Percentiles rank a stretch among this genome's conserved stretches.
These are phyloP conservation scores for Leptinotarsa lineolata DNA, from an alignment of 1,140 invertebrate genomes.

Conservation along the genomic window DNA sequence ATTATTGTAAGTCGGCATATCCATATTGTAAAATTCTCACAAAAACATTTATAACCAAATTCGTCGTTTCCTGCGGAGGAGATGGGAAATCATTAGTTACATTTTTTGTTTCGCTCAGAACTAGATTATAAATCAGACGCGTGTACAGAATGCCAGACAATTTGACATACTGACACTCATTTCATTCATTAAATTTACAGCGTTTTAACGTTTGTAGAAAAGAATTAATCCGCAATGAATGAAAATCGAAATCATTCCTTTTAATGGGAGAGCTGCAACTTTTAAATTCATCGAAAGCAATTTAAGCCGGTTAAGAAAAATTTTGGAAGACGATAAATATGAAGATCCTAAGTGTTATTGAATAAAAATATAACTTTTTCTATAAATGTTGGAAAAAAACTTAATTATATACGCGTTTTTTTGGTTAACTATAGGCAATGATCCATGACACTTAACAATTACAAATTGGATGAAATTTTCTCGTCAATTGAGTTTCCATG, in stretches of 20 bases:
- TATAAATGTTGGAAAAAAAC: no score
- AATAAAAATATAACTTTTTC: no score
- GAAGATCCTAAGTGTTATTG: no score
- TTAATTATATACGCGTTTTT: no score
- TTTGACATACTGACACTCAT: slow-evolving; percentile 19
- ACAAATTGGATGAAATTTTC: no score
- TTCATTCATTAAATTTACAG: slow-evolving; percentile 9
- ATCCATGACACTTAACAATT: no score
- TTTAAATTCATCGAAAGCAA: no score
- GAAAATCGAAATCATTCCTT: slow-evolving; percentile 2
- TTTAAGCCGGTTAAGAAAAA: no score
- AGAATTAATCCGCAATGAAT: not conserved
- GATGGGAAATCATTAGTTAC: slow-evolving; percentile 2
- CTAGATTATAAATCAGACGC: slow-evolving; percentile 15
- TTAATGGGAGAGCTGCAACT: not conserved
- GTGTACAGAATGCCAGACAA: slow-evolving; percentile 16
- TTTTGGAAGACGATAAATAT: no score
- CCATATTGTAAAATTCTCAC: slow-evolving; percentile 1
- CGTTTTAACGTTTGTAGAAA: not conserved
- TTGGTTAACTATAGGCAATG: no score
- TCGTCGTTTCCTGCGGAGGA: slow-evolving; percentile 1
- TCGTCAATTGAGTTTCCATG: no score
- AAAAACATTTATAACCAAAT: slow-evolving; percentile 9
- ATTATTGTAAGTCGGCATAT: not conserved
- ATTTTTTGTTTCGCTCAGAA: slow-evolving; percentile 7